phyloP scores from a whole-genome alignment of 37 sponge, comb jelly and placozoan species.

The Eunapius fragilis region DNA sequence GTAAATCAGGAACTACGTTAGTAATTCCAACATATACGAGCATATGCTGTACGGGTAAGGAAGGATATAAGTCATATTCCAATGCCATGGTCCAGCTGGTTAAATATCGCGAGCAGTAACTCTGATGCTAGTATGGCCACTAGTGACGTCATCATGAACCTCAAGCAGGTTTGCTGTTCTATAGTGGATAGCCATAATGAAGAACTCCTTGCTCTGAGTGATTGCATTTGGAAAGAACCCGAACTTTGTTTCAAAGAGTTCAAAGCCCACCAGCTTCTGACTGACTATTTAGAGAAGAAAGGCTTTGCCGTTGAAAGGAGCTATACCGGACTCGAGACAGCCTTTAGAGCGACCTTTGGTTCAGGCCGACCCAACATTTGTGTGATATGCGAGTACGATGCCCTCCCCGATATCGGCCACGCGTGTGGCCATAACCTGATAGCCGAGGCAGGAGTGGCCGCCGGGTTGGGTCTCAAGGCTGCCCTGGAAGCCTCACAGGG shows the following conservation, averaged over 20 bases:
- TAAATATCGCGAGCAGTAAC: too few species aligned
- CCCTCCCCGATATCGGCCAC: slow-evolving; percentile 87
- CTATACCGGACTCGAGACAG: slow-evolving; percentile 57
- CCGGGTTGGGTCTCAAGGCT: slow-evolving; percentile 80
- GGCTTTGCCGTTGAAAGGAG: slow-evolving; percentile 53
- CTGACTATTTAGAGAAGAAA: slow-evolving; percentile 56
- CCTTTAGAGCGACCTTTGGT: slow-evolving; percentile 73
- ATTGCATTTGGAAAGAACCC: slow-evolving; percentile 77
- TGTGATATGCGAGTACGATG: slow-evolving; percentile 86
- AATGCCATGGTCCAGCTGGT: too few species aligned
- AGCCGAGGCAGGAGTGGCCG: slow-evolving; percentile 83
- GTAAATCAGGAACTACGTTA: too few species aligned
- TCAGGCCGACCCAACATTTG: slow-evolving; percentile 66
- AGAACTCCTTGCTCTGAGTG: slow-evolving; percentile 41
- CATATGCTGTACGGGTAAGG: too few species aligned
- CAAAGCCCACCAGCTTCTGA: slow-evolving; percentile 32
- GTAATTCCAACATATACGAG: too few species aligned
- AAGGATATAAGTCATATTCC: too few species aligned
- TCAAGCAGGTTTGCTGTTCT: not conserved
- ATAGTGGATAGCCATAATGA: not conserved
- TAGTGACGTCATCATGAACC: not conserved
- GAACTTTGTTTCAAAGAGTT: slow-evolving; percentile 65
- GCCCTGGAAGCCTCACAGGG: slow-evolving; percentile 48
- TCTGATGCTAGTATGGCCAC: too few species aligned
- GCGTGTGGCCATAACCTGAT: slow-evolving; percentile 91